phyloP scores from a whole-genome alignment of 2,888 invertebrate species.

The Agrotis clavis region DNA sequence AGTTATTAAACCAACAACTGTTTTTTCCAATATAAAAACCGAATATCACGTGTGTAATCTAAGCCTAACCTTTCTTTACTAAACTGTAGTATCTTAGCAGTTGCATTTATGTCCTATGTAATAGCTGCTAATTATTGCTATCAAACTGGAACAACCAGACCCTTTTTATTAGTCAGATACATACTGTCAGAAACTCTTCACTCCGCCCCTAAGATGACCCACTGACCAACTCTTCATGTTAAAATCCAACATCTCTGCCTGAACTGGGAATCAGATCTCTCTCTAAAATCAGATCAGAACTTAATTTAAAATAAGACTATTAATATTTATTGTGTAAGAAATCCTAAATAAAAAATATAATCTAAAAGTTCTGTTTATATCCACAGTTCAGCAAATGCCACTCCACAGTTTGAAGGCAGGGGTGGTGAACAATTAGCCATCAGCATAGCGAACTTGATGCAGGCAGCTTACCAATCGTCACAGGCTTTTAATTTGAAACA shows the following conservation, averaged over 20 bases:
- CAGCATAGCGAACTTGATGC: slow-evolving; percentile 95
- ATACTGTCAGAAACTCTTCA: neutral
- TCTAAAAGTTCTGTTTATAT: neutral
- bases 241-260: neutral
- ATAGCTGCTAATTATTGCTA: neutral
- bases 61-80: too few relatives aligned
- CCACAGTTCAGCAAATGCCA: slow-evolving; percentile 98
- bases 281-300: too few relatives aligned
- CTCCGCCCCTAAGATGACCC: too few relatives aligned
- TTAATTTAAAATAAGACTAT: too few relatives aligned
- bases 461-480: slow-evolving; percentile 95
- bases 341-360: too few relatives aligned
- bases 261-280: neutral
- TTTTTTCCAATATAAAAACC: neutral
- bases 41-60: neutral
- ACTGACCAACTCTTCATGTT: neutral
- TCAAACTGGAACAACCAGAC: neutral
- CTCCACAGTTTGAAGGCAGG: slow-evolving; percentile 98
- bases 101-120: neutral
- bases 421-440: slow-evolving; percentile 98
- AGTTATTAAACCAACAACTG: slow-evolving; percentile 52
- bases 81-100: neutral
- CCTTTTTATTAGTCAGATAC: neutral
- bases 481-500: slow-evolving; percentile 94
- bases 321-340: too few relatives aligned